These are phyloP conservation scores for Nymphalis io DNA, from an alignment of 1,140 invertebrate species.

Conservation along the genomic window DNA sequence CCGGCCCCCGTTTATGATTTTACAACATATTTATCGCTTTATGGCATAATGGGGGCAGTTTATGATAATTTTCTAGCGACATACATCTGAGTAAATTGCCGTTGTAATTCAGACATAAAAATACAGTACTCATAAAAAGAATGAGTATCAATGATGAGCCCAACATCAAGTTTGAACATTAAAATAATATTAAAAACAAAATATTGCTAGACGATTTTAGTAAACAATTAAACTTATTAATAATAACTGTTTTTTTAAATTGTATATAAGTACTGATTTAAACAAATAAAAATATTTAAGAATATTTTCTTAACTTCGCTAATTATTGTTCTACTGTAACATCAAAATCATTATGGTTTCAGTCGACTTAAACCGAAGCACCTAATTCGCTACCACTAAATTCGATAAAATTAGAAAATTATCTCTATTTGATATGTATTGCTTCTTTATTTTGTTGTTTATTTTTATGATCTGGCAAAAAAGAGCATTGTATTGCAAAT, in stretches of 20 bases:
- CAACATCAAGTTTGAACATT: neutral
- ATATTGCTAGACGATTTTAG: no score
- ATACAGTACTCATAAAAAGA: slow-evolving; percentile 9
- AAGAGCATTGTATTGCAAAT: slow-evolving; percentile 1
- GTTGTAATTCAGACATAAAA: slow-evolving; percentile 24
- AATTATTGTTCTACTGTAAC: neutral
- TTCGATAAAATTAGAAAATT: neutral
- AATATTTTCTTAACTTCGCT: no score
- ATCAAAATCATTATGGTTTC: slow-evolving; percentile 15
- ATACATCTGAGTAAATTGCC: slow-evolving; percentile 28
- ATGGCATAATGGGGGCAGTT: slow-evolving; percentile 63
- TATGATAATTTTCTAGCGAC: slow-evolving; percentile 58
- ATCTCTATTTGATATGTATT: neutral
- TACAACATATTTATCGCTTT: slow-evolving; percentile 77
- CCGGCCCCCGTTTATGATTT: slow-evolving; percentile 73
- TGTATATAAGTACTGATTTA: no score
- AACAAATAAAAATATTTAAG: no score
- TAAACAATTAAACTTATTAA: no score
- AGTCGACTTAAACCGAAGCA: neutral
- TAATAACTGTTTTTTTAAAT: no score
- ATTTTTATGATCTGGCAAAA: neutral
- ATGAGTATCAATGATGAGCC: neutral
- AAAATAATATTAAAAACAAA: no score
- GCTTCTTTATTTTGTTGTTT: neutral
- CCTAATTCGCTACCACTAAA: neutral